A percentile compares a stretch with the other conserved stretches of the same genome.
Evolutionary conservation across 2,888 invertebrate genomes (phyloP).

Genomic region (Noctuana brunneofusca): DNA sequence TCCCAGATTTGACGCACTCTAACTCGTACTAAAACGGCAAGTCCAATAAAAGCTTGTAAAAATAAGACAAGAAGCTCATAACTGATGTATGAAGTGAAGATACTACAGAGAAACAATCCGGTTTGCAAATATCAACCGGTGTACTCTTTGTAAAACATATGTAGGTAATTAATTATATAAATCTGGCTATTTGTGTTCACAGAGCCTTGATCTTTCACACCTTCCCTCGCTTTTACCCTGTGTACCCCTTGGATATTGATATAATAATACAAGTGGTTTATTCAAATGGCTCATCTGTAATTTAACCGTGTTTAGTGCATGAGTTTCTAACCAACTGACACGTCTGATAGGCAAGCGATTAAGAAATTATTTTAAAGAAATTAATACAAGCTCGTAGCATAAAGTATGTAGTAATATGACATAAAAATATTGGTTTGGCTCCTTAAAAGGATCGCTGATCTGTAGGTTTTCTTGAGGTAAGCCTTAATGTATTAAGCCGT

Average conservation of each 20-base stretch:
- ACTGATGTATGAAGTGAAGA: conserved; percentile 5
- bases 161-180: conserved; percentile 58
- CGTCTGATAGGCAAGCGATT: not conserved
- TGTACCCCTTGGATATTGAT: conserved; percentile 53
- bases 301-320: not conserved
- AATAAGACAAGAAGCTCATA: not conserved
- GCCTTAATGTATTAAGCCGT: no score
- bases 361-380: not conserved
- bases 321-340: not conserved
- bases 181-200: conserved; percentile 54
- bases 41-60: not conserved
- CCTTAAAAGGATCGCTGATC: no score
- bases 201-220: conserved; percentile 67
- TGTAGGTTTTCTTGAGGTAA: no score
- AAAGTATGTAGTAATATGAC: not conserved
- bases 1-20: no score
- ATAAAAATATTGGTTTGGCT: not conserved
- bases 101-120: conserved; percentile 45
- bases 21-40: no score
- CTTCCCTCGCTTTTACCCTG: conserved; percentile 52
- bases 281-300: conserved; percentile 45
- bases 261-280: conserved; percentile 41
- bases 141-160: conserved; percentile 53
- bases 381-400: no score
- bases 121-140: conserved; percentile 74